Percentiles rank a stretch among this genome's conserved stretches.
These are phyloP conservation scores for Osmoderma eremita DNA, from an alignment of 2,888 invertebrate species.

Conservation along the genomic window DNA sequence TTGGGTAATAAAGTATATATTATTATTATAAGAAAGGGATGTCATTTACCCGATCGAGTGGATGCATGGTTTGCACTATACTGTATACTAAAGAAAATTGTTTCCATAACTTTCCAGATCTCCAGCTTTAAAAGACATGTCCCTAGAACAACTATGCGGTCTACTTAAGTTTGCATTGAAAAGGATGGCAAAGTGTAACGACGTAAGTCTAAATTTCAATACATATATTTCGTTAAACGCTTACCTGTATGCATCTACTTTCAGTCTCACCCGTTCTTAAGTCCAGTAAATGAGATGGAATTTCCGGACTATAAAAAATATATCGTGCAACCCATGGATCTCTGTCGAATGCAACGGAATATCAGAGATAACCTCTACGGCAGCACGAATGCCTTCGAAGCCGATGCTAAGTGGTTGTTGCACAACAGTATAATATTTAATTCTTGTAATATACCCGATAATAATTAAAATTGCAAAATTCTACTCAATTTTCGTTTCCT, in stretches of 20 bases:
- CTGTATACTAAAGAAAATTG: too few relatives aligned
- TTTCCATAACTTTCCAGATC: conserved; percentile 65
- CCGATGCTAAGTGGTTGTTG: conserved; percentile 92
- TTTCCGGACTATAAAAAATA: conserved; percentile 84
- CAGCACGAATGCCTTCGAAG: conserved; percentile 88
- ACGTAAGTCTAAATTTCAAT: conserved; percentile 70
- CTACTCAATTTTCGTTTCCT: conserved; percentile 42
- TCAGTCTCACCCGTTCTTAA: conserved; percentile 82
- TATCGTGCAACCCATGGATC: conserved; percentile 88
- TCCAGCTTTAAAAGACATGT: conserved; percentile 76
- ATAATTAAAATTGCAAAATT: conserved; percentile 46
- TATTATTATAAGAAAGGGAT: too few relatives aligned
- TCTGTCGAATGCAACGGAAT: conserved; percentile 79
- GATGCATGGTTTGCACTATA: too few relatives aligned
- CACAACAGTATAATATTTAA: conserved; percentile 94
- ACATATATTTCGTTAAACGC: not conserved
- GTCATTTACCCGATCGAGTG: too few relatives aligned
- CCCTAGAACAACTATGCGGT: conserved; percentile 79
- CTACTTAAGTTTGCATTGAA: conserved; percentile 82
- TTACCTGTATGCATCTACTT: not conserved
- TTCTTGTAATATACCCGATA: conserved; percentile 70
- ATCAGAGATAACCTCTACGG: conserved; percentile 81
- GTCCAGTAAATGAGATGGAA: conserved; percentile 75
- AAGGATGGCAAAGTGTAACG: conserved; percentile 81
- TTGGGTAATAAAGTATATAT: too few relatives aligned